phyloP scores from a whole-genome alignment of 2,113 vertebrate genomes.

The Calidris pugnax region DNA sequence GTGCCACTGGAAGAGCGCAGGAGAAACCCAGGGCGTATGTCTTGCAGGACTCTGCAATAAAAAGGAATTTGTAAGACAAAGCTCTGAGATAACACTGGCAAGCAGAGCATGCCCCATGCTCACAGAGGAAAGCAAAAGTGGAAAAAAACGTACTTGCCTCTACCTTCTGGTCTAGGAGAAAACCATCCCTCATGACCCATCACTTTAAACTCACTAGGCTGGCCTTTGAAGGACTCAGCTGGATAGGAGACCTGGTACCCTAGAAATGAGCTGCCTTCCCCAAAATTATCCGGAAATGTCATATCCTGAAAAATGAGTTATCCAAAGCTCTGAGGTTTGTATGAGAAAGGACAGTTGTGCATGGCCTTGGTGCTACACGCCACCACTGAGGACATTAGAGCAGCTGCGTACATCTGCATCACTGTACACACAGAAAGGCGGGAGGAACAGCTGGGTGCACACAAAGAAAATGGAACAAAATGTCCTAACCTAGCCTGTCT shows the following conservation, averaged over 20 bases:
- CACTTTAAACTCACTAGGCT: background rate
- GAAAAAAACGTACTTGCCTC: background rate
- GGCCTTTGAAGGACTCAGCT: background rate
- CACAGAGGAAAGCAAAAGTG: background rate
- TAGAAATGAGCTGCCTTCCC: background rate
- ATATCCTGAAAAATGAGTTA: background rate
- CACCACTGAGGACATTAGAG: background rate
- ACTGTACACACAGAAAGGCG: background rate
- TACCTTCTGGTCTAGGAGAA: background rate
- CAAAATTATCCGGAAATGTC: background rate
- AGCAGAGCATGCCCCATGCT: background rate
- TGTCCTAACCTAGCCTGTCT: background rate
- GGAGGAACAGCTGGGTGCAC: background rate
- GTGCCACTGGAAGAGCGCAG: background rate
- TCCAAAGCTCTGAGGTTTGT: background rate
- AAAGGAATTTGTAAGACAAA: background rate
- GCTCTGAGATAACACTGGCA: background rate
- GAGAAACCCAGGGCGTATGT: background rate
- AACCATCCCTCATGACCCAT: background rate
- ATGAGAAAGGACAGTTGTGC: background rate
- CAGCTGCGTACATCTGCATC: conserved; percentile 1
- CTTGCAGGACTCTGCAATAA: background rate
- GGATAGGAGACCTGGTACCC: fast-evolving
- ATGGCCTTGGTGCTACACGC: background rate
- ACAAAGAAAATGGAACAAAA: background rate